Percentiles rank a stretch among this genome's conserved stretches.
Evolutionary conservation across 2,888 invertebrate genomes (phyloP).

Genomic region (Apodemia mormo): DNA sequence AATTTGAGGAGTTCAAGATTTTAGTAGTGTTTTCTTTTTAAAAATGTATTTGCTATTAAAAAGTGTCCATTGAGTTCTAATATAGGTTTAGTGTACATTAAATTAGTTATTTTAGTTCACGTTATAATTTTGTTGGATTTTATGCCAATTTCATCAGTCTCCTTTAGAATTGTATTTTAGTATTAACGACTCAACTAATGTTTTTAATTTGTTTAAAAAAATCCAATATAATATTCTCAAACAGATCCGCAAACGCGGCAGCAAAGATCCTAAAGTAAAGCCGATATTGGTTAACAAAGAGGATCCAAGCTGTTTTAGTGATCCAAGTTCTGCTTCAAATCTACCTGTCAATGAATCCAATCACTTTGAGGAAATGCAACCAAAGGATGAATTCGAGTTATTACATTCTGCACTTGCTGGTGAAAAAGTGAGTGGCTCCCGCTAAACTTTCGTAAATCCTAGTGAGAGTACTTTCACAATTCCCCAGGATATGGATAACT

Average conservation of each 20-base stretch:
- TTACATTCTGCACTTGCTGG: constrained; percentile 64
- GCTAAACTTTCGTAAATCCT: background rate
- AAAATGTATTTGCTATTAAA: no score
- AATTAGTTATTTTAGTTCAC: no score
- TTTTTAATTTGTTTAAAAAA: background rate
- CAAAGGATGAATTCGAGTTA: constrained; percentile 88
- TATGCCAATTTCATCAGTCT: no score
- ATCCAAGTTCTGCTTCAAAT: constrained; percentile 70
- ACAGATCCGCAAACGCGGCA: constrained; percentile 85
- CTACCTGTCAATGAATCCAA: constrained; percentile 71
- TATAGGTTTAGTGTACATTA: no score
- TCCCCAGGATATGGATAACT: constrained; percentile 5
- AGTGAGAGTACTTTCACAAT: constrained; percentile 1
- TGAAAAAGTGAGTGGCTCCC: constrained; percentile 71
- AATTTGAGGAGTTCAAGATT: no score
- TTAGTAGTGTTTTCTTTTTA: no score
- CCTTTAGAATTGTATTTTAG: background rate
- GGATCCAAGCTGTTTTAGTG: constrained; percentile 82
- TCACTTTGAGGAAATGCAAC: constrained; percentile 89
- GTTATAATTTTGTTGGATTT: no score
- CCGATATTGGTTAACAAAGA: constrained; percentile 89
- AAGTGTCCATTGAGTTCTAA: no score
- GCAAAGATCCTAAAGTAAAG: constrained; percentile 86
- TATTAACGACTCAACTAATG: background rate
- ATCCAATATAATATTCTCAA: constrained; percentile 42